A percentile compares a stretch with the other conserved stretches of the same genome.
Evolutionary conservation across 2,113 vertebrate species (phyloP).

Genomic region (Peromyscus leucopus): DNA sequence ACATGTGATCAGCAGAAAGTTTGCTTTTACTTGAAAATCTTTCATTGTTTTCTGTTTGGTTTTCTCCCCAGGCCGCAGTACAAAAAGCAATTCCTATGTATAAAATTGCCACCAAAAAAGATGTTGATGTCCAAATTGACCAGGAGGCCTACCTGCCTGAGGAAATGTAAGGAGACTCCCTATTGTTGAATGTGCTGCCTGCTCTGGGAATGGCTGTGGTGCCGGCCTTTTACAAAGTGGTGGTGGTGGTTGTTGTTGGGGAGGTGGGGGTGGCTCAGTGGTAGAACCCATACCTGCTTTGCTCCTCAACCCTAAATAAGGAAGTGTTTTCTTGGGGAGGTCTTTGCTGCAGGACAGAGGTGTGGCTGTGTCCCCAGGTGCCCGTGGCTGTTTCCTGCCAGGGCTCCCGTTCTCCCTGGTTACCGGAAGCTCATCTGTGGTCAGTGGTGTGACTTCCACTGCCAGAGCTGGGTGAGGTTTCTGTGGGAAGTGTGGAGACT

Average conservation of each 20-base stretch:
- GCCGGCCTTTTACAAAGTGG: not conserved
- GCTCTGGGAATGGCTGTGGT: not conserved
- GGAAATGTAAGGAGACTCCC: conserved; percentile 90
- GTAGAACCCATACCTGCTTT: not conserved
- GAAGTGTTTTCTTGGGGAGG: not conserved
- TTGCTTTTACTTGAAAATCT: not conserved
- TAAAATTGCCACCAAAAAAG: conserved; percentile 93
- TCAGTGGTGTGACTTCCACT: not conserved
- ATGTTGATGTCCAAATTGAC: conserved; percentile 94
- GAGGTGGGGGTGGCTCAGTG: not conserved
- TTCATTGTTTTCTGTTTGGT: conserved; percentile 52
- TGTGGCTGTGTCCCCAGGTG: not conserved
- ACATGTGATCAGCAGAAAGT: no score
- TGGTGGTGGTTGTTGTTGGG: not conserved
- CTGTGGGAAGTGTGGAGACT: not conserved
- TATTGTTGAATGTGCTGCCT: not conserved
- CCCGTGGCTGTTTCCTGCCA: not conserved
- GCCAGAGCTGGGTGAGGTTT: not conserved
- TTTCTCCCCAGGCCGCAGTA: conserved; percentile 89
- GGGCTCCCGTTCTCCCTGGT: not conserved
- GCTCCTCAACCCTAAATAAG: not conserved
- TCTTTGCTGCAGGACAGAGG: no score
- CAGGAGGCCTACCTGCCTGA: conserved; percentile 93
- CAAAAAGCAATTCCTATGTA: conserved; percentile 95
- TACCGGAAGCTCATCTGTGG: not conserved